phyloP scores from a whole-genome alignment of 2,113 vertebrate genomes.

The Phalacrocorax carbo region DNA sequence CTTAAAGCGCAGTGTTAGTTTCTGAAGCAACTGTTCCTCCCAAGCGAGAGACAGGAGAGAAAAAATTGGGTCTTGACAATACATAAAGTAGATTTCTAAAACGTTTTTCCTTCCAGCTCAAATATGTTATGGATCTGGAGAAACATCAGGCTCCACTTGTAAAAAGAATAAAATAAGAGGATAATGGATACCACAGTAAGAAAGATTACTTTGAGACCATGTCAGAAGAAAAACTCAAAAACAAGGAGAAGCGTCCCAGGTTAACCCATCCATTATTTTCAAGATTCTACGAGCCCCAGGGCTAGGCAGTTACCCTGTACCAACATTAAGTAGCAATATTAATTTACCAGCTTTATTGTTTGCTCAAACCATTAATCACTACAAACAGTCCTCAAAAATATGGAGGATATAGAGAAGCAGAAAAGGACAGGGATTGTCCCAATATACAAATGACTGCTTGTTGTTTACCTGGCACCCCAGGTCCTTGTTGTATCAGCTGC shows the following conservation, averaged over 20 bases:
- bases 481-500: not conserved
- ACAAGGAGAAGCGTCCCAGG: not conserved
- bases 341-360: not conserved
- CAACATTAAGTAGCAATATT: not conserved
- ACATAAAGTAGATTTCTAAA: slow-evolving; percentile 28
- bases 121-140: slow-evolving; percentile 28
- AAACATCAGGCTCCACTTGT: slow-evolving; percentile 12
- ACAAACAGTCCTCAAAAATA: slow-evolving; percentile 5
- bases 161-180: slow-evolving; percentile 10
- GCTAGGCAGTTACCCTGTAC: not conserved
- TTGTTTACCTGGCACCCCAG: slow-evolving; percentile 31
- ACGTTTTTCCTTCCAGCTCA: slow-evolving; percentile 39
- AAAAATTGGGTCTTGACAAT: slow-evolving; percentile 10
- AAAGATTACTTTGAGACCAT: slow-evolving; percentile 10
- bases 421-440: not conserved
- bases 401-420: not conserved
- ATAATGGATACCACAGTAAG: slow-evolving; percentile 5
- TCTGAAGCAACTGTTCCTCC: slow-evolving; percentile 25
- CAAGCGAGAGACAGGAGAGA: not conserved
- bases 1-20: not conserved
- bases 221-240: slow-evolving; percentile 24
- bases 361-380: not conserved
- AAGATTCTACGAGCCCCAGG: not conserved
- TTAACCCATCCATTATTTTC: not conserved
- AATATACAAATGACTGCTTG: not conserved